Percentiles rank a stretch among this genome's conserved stretches.
phyloP scores from a whole-genome alignment of 2,888 invertebrate genomes.

The Eupithecia insigniata region DNA sequence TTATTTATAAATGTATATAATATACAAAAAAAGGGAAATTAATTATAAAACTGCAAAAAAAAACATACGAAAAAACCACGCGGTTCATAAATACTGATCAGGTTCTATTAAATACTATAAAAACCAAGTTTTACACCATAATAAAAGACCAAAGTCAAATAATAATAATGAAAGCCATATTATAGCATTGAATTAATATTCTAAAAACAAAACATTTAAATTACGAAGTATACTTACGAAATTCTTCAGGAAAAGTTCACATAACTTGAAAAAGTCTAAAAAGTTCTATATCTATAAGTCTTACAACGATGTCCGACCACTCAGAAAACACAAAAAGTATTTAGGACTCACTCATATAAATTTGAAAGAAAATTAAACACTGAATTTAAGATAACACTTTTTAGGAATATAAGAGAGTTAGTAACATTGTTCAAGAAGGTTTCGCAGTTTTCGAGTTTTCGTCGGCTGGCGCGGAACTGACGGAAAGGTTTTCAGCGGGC shows the following conservation, averaged over 20 bases:
- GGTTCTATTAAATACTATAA: neutral
- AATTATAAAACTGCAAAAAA: neutral
- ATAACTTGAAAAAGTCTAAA: neutral
- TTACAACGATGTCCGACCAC: no score
- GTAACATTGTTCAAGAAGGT: neutral
- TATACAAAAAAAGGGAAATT: neutral
- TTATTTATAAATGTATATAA: neutral
- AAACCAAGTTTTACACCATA: neutral
- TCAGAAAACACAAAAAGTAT: neutral
- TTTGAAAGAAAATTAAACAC: neutral
- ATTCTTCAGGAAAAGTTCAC: constrained; percentile 1
- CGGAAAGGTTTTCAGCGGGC: neutral
- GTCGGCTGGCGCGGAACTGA: constrained; percentile 12
- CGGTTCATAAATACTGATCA: neutral
- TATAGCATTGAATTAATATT: neutral
- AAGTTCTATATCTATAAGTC: neutral
- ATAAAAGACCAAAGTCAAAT: neutral
- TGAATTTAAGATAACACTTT: neutral
- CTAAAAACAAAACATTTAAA: neutral
- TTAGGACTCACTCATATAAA: neutral
- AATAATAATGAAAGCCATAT: neutral
- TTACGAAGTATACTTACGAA: neutral
- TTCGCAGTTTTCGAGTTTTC: neutral
- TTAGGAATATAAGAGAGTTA: neutral
- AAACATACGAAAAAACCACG: neutral